Evolutionary conservation across 2,797 vertebrate genomes (phyloP).

Genomic region (Thalassophryne amazonica): DNA sequence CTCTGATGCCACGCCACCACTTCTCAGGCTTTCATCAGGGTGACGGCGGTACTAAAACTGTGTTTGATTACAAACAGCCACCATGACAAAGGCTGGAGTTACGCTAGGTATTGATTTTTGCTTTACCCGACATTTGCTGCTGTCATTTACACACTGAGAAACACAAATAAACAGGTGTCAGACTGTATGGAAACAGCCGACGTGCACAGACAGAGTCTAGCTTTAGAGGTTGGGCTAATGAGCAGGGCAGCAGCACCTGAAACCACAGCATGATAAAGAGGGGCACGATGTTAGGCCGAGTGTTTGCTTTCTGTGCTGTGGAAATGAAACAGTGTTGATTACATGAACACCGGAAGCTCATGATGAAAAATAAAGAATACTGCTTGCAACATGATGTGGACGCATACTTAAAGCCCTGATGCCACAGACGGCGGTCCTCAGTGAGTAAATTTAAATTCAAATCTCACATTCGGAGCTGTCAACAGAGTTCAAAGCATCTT

Average conservation of each 20-base stretch:
- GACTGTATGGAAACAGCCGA: neutral
- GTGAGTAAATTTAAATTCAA: too few species aligned
- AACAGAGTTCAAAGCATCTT: too few species aligned
- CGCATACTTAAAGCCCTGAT: too few species aligned
- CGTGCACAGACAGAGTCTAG: neutral
- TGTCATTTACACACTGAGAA: neutral
- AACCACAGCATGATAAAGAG: constrained; percentile 1
- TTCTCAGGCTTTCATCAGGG: constrained; percentile 35
- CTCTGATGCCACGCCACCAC: constrained; percentile 40
- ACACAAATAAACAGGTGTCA: neutral
- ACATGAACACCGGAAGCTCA: constrained; percentile 17
- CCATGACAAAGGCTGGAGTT: neutral
- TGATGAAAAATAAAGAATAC: constrained; percentile 27
- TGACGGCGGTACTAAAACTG: constrained; percentile 8
- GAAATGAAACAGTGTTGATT: neutral
- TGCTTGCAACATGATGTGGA: too few species aligned
- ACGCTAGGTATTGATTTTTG: neutral
- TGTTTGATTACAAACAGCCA: constrained; percentile 6
- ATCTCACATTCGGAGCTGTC: too few species aligned
- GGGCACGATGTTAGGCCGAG: neutral
- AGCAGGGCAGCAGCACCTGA: neutral
- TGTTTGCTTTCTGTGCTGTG: neutral
- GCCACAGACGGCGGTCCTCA: too few species aligned
- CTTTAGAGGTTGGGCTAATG: neutral
- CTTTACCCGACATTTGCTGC: neutral